These are phyloP conservation scores for Chelonus formosanus DNA, from an alignment of 2,888 invertebrate species.

Conservation along the genomic window DNA sequence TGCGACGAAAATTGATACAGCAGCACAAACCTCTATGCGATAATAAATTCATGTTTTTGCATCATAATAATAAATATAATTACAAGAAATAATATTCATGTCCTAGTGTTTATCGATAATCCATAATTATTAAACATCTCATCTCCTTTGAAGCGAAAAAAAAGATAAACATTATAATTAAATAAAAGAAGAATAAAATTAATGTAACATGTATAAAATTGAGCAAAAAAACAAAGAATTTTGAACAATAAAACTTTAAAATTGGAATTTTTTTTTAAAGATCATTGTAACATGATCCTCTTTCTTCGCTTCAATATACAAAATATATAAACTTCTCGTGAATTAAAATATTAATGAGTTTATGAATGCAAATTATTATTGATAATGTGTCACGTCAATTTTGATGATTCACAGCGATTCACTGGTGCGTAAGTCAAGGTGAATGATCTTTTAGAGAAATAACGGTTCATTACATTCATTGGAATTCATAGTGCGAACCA, in stretches of 20 bases:
- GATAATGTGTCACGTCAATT: constrained; percentile 14
- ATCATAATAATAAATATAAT: constrained; percentile 25
- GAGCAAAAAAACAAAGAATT: no score
- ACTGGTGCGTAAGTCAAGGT: constrained; percentile 50
- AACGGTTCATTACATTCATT: constrained; percentile 61
- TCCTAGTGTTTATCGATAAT: no score
- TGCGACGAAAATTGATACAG: constrained; percentile 13
- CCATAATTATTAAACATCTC: no score
- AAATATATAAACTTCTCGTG: not conserved
- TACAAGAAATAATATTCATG: constrained; percentile 16
- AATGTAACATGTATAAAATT: no score
- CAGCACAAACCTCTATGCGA: not conserved
- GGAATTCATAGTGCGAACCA: constrained; percentile 61
- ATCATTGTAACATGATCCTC: not conserved
- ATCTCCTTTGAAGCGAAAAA: no score
- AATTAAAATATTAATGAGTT: constrained; percentile 6
- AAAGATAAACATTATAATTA: no score
- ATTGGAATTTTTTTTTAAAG: no score
- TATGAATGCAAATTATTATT: constrained; percentile 1
- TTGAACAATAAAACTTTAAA: no score
- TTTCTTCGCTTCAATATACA: no score
- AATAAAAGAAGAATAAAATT: no score
- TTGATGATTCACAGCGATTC: constrained; percentile 19
- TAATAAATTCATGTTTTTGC: constrained; percentile 28
- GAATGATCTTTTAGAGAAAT: constrained; percentile 56